Conservation (phyloP, 1,140 invertebrate genomes). For the Musca vetustissima region DNA sequence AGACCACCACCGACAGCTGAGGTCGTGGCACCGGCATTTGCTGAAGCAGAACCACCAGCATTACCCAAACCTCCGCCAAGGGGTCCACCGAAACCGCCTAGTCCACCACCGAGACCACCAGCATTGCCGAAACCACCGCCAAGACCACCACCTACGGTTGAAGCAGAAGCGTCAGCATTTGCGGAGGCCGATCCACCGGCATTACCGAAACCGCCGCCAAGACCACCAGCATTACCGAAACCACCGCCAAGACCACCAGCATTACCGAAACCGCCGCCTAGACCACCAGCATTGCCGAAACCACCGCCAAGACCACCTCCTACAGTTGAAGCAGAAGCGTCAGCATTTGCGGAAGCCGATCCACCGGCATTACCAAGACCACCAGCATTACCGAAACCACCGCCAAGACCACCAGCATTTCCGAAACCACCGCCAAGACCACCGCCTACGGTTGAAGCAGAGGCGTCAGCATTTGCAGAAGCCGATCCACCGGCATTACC, state of each 20-base stretch:
- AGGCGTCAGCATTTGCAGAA: too few species aligned
- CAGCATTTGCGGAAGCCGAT: neutral
- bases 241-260: too few species aligned
- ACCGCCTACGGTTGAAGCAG: too few species aligned
- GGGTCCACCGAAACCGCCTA: neutral
- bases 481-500: too few species aligned
- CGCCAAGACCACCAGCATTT: neutral
- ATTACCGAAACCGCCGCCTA: neutral
- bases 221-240: too few species aligned
- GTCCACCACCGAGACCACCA: too few species aligned
- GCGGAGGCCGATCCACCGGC: too few species aligned
- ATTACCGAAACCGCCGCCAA: too few species aligned
- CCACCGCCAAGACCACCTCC: constrained; percentile 14
- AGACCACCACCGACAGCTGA: neutral
- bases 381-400: neutral
- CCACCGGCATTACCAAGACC: constrained; percentile 12
- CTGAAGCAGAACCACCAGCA: constrained; percentile 3
- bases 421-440: constrained; percentile 8
- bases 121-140: too few species aligned
- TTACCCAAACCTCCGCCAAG: constrained; percentile 8
- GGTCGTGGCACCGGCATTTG: constrained; percentile 1
- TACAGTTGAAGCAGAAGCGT: neutral
- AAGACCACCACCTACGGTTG: too few species aligned
- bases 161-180: too few species aligned
- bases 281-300: neutral